phyloP scores from a whole-genome alignment of 2,888 invertebrate genomes.

The Listrodromus nycthemerus region DNA sequence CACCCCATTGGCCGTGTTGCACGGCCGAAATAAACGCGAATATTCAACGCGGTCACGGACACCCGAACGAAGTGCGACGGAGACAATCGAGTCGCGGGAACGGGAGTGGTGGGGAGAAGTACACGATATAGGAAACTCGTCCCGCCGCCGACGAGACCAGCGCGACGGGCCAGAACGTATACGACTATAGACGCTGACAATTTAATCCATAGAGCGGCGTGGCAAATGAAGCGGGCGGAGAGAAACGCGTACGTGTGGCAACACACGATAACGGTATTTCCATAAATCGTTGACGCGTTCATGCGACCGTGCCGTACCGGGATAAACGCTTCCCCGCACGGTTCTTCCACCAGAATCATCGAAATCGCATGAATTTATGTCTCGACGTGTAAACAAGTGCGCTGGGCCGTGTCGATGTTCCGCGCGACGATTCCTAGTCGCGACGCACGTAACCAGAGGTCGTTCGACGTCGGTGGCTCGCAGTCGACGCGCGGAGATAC shows the following conservation, averaged over 20 bases:
- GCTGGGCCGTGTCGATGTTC: background rate
- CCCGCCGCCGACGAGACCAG: background rate
- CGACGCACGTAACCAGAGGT: constrained; percentile 28
- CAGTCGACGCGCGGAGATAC: constrained; percentile 62
- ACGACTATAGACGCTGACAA: background rate
- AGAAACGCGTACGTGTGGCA: constrained; percentile 59
- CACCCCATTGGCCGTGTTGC: background rate
- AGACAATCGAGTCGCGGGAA: background rate
- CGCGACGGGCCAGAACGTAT: background rate
- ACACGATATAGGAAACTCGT: background rate
- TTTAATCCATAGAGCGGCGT: background rate
- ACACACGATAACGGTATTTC: constrained; percentile 51
- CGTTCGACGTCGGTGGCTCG: constrained; percentile 64
- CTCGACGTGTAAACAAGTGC: background rate
- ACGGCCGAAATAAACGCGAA: background rate
- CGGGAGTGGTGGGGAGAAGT: background rate
- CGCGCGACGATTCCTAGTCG: background rate
- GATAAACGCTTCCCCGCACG: constrained; percentile 13
- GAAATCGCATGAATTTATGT: constrained; percentile 45
- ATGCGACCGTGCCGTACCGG: background rate
- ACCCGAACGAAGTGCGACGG: background rate
- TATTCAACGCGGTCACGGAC: background rate
- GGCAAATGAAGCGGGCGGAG: constrained; percentile 23
- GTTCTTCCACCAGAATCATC: constrained; percentile 32
- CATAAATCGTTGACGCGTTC: constrained; percentile 52